A percentile compares a stretch with the other conserved stretches of the same genome.
Evolutionary conservation across 2,797 vertebrate species (phyloP).

Genomic region (Nannoperca obscura): DNA sequence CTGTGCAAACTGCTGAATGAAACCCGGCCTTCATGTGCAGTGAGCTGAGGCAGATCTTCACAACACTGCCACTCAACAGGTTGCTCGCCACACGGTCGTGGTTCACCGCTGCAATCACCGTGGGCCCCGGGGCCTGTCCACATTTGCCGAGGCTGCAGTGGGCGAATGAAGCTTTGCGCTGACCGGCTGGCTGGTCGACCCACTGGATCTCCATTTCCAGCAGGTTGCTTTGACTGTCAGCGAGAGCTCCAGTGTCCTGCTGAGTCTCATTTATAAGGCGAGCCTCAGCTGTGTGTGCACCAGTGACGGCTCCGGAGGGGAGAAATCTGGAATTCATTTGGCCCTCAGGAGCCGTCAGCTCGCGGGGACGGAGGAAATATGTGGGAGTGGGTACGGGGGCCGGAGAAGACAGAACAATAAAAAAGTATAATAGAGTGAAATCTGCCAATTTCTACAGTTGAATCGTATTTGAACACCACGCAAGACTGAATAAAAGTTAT

Average conservation of each 20-base stretch:
- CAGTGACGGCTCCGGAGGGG: constrained; percentile 88
- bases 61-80: constrained; percentile 47
- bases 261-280: constrained; percentile 88
- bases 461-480: constrained; percentile 43
- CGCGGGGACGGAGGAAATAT: constrained; percentile 48
- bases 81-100: constrained; percentile 36
- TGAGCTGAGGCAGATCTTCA: constrained; percentile 32
- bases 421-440: constrained; percentile 40
- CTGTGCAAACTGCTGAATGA: constrained; percentile 16
- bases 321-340: constrained; percentile 93
- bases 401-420: constrained; percentile 47
- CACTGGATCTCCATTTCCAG: constrained; percentile 43
- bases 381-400: constrained; percentile 57
- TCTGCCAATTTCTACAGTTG: constrained; percentile 51
- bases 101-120: constrained; percentile 43
- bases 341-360: constrained; percentile 76
- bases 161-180: constrained; percentile 25
- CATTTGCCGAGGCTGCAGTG: neutral
- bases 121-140: constrained; percentile 29
- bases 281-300: constrained; percentile 89
- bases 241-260: constrained; percentile 84
- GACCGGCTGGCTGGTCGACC: neutral
- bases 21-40: constrained; percentile 20
- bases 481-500: constrained; percentile 19
- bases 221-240: constrained; percentile 86